Base-by-base conservation (phyloP, 2,113 vertebrate genomes). In the Psilopogon haemacephalus region DNA sequence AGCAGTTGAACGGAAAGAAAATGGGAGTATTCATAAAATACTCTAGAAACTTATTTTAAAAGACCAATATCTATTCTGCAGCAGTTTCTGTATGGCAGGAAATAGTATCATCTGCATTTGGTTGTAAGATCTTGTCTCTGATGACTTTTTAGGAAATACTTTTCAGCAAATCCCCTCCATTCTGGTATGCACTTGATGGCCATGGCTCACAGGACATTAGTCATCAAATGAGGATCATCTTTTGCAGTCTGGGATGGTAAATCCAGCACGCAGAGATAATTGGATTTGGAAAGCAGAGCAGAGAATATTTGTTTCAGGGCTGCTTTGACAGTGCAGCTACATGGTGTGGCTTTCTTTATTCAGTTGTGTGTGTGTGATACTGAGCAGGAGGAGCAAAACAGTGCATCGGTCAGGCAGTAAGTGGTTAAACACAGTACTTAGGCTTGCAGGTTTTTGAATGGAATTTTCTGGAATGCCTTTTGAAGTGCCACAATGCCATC, bases 401-500 rank as follows among this genome's bases (percentile, higher is more conserved):
- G 46, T 97, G 92, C 91, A 89, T 82, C 95, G 93, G 93, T 93
- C 96, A 93, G 89, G 94, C 95, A 97, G 89, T 95, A 96, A 97
- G 91, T 65, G 88, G 88, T 96, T 97, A 95, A 96, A 94, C 75
- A 67, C 62, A 85, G 72, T 76, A 76, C 67, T 95, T 91, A 64
- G 33, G 75, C 37, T 95, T 92, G 91, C 94, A 86, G 93, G 68
- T 15, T 90, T 93, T 89, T 19, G 86, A 86, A 58, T 60, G 27
- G 20, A 58, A 72, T 93, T 87, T 91, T 96, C 91, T 94, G 72
- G 81, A 88, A 89, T 15, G 19, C 44, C 76, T 97, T 79, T 35
- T 92, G 77, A 94, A 97, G 97, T 94, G 86, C 97, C 95, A 96
- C 94, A 93, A 55, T 97, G 97, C 98, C 98, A 97, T 93, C 98